Evolutionary conservation across 1,140 invertebrate genomes (phyloP).

Genomic region (Diachasma alloeum): DNA sequence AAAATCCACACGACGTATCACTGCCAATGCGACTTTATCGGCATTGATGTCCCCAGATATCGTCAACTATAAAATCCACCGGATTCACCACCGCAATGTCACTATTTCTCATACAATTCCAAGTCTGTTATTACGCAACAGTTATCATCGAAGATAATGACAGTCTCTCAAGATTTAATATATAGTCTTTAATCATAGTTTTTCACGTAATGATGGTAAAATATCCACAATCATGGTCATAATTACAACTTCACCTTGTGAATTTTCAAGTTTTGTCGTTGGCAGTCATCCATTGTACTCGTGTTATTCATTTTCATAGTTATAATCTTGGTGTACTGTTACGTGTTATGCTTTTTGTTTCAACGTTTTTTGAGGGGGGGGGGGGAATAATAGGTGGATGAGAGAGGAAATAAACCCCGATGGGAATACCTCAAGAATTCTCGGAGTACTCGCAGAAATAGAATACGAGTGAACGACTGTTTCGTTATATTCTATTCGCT

Average conservation of each 20-base stretch:
- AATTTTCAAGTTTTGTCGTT: too few species aligned
- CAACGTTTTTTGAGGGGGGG: background rate
- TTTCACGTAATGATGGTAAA: background rate
- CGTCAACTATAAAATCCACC: too few species aligned
- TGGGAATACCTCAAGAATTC: background rate
- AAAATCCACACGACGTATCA: background rate
- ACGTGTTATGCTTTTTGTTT: background rate
- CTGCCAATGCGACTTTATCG: background rate
- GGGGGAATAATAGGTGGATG: background rate
- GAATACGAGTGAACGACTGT: background rate
- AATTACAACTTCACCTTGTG: background rate
- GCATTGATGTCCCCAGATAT: constrained; percentile 12
- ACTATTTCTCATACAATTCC: background rate
- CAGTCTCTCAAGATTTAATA: background rate
- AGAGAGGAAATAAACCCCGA: background rate
- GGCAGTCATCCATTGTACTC: too few species aligned
- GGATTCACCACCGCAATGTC: background rate
- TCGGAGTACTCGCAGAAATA: background rate
- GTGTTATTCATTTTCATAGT: too few species aligned
- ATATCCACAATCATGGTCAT: background rate
- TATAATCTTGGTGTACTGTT: too few species aligned
- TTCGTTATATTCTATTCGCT: background rate
- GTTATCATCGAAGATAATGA: background rate
- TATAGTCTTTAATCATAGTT: background rate
- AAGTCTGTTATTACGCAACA: background rate